phyloP scores from a whole-genome alignment of 2,113 vertebrate species.

The Symphodus melops region DNA sequence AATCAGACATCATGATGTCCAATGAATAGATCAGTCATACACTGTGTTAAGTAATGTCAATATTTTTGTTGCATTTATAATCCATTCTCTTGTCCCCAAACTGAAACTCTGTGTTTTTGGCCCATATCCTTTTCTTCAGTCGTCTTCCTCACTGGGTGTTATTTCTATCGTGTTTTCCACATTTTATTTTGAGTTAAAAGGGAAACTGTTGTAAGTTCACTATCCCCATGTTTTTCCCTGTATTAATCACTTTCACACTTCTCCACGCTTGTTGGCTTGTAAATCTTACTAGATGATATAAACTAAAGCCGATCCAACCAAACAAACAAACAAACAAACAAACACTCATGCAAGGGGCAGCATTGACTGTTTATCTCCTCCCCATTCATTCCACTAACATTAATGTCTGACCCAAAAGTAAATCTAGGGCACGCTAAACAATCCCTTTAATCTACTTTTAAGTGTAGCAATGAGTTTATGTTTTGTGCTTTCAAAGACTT shows the following conservation, averaged over 20 bases:
- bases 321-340: slow-evolving; percentile 45
- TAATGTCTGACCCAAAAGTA: slow-evolving; percentile 16
- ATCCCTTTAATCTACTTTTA: neutral
- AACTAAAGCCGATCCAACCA: slow-evolving; percentile 33
- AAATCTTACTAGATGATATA: slow-evolving; percentile 15
- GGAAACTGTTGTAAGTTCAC: slow-evolving; percentile 81
- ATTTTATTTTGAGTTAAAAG: slow-evolving; percentile 82
- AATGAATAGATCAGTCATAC: neutral
- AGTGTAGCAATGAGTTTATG: neutral
- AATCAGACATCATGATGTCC: neutral
- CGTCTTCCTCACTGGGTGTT: slow-evolving; percentile 17
- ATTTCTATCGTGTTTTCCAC: slow-evolving; percentile 39
- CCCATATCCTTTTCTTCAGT: slow-evolving; percentile 29
- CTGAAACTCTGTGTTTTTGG: slow-evolving; percentile 33
- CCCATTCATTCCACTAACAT: slow-evolving; percentile 39
- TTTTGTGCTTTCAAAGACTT: slow-evolving; percentile 3
- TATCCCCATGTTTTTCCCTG: slow-evolving; percentile 32
- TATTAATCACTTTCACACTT: neutral
- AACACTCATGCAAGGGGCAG: slow-evolving; percentile 76
- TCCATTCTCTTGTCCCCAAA: slow-evolving; percentile 42
- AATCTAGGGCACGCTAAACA: slow-evolving; percentile 17
- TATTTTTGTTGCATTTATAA: slow-evolving; percentile 37
- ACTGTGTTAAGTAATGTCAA: neutral
- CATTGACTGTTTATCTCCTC: slow-evolving; percentile 45
- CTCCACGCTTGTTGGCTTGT: slow-evolving; percentile 12